Conservation (phyloP, 2,797 vertebrate genomes). For the Choloepus didactylus region DNA sequence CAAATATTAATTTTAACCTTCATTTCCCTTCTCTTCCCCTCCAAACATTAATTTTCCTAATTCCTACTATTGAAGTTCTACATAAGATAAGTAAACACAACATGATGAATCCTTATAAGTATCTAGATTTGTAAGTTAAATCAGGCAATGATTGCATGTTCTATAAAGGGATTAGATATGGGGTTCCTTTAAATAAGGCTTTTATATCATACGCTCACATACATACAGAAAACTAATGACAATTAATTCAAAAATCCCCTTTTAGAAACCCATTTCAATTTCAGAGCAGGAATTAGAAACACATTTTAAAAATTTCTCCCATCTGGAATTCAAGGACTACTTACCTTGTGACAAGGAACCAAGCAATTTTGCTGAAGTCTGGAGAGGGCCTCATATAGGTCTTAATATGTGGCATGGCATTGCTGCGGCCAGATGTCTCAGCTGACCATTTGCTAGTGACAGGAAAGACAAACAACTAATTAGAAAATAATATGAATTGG, state of each 20-base stretch:
- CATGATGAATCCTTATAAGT: background rate
- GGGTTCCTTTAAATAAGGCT: background rate
- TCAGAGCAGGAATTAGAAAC: background rate
- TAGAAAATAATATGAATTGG: background rate
- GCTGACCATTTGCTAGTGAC: conserved; percentile 94
- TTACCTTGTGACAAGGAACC: conserved; percentile 98
- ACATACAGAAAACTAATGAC: background rate
- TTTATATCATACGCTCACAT: background rate
- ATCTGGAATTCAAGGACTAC: background rate
- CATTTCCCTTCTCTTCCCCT: background rate
- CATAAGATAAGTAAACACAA: background rate
- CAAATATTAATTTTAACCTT: background rate
- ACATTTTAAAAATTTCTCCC: background rate
- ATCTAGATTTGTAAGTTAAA: background rate
- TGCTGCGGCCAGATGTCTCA: conserved; percentile 93
- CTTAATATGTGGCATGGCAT: conserved; percentile 98
- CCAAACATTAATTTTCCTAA: background rate
- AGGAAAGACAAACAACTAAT: conserved; percentile 5
- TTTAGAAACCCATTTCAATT: background rate
- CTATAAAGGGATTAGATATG: background rate
- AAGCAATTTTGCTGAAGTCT: conserved; percentile 94
- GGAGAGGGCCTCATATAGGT: conserved; percentile 95
- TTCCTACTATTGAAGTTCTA: background rate
- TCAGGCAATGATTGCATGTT: background rate
- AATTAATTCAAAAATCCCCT: background rate